Evolutionary conservation across 2,113 vertebrate species (phyloP), one percentile per base, ranked within the genome.

Genomic region (Charina bottae): DNA sequence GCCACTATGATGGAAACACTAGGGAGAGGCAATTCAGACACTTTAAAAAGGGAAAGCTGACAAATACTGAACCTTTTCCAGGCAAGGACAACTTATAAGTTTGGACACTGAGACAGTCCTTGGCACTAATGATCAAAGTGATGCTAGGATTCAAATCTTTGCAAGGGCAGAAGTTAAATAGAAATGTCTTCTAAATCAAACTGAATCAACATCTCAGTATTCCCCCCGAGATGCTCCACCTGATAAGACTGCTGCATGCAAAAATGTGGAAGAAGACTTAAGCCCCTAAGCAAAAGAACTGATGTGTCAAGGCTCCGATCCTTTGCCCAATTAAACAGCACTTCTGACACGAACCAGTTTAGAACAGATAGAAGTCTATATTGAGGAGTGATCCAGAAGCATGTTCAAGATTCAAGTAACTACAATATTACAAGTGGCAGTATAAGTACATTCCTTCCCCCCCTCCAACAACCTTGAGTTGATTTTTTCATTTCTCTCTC

Each of bases 101-200:
- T 88, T 84, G 13, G 28, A 92, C 42, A 46, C 84, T 58, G 58
- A 88, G 91, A 93, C 89, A 93, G 33, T 13, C 28, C 53, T 46
- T 93, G 87, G 49, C 88, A 89, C 68, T 87, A 58, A 49, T 60
- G 72, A 92, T 90, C 49, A 88, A 93, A 56, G 92, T 56, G 91
- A 37, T 58, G 42, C 88, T 89, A 84, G 55, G 68, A 89, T 89
- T 83, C 89, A 94, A 93, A 85, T 42, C 92, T 83, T n/a, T 60
- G 49, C 85, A 91, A 94, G 46, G n/a, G 62, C 49, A 23, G 37
- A 7, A 42, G 54, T 91, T 56, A 90, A 93, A 83, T 56, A 88
- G 54, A 83, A 91, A 90, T 87, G 53, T 83, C 83, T 93, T 89
- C 53, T 26, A 28, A 6, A 46, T 64, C 58, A 90, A 60, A n/a